Conservation (phyloP, 2,888 invertebrate species). For the Uropetala carovei region DNA sequence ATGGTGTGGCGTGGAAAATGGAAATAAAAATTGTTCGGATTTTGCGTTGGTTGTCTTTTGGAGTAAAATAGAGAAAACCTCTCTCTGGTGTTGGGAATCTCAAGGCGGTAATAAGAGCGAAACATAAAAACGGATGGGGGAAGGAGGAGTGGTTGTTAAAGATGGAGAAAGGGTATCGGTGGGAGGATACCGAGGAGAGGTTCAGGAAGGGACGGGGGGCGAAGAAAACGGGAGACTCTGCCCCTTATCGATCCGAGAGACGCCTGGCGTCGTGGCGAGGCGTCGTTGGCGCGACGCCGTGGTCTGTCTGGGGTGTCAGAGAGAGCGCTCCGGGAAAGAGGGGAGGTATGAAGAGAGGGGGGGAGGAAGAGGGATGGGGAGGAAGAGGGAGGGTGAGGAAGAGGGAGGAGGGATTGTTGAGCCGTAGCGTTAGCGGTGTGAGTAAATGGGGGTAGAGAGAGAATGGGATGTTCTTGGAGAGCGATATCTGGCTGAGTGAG, state of each 20-base stretch:
- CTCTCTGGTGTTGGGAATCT: no score
- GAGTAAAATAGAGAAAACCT: no score
- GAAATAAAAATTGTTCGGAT: no score
- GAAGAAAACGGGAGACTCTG: background rate
- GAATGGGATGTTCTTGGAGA: background rate
- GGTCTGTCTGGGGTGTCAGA: conserved; percentile 59
- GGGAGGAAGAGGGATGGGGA: background rate
- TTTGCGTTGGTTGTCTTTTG: background rate
- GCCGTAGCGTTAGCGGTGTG: background rate
- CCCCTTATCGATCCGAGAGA: conserved; percentile 56
- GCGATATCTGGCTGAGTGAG: background rate
- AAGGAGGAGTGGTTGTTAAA: background rate
- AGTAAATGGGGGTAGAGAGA: background rate
- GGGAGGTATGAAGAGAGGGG: background rate
- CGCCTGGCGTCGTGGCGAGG: conserved; percentile 47
- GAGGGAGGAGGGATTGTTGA: conserved; percentile 4
- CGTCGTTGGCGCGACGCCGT: conserved; percentile 60
- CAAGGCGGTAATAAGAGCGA: no score
- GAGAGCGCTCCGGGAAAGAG: background rate
- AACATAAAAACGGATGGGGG: no score
- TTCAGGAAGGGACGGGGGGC: background rate
- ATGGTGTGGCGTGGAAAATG: no score
- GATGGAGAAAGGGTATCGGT: background rate
- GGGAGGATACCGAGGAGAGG: background rate
- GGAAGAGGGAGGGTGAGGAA: background rate